Percentiles rank a stretch among this genome's conserved stretches.
These are phyloP conservation scores for Heliconius congener DNA, from an alignment of 1,140 invertebrate genomes.

Conservation along the genomic window DNA sequence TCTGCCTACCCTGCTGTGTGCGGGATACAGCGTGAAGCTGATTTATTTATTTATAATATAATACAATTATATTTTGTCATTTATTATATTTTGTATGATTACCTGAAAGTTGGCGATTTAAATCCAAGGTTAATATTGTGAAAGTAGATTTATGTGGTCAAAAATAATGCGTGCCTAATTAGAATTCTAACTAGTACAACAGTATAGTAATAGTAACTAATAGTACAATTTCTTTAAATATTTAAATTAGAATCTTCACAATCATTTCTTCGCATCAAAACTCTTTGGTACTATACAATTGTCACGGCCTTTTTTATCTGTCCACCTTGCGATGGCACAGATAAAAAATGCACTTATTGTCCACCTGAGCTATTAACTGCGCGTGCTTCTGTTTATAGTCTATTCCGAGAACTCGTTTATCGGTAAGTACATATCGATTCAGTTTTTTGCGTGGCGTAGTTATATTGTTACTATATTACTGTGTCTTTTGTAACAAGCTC, in stretches of 20 bases:
- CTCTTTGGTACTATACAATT: conserved; percentile 46
- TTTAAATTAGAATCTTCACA: not conserved
- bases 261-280: conserved; percentile 40
- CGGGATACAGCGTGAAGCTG: too few relatives aligned
- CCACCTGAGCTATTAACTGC: conserved; percentile 56
- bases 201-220: too few relatives aligned
- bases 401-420: conserved; percentile 52
- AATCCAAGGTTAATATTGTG: too few relatives aligned
- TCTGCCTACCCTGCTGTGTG: too few relatives aligned
- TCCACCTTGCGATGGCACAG: conserved; percentile 51
- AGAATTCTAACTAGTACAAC: too few relatives aligned
- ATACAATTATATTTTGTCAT: too few relatives aligned
- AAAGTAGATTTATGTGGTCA: too few relatives aligned
- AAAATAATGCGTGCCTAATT: too few relatives aligned
- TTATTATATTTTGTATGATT: too few relatives aligned
- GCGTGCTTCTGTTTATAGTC: conserved; percentile 58
- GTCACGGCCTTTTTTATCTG: conserved; percentile 51
- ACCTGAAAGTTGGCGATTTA: too few relatives aligned
- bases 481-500: conserved; percentile 37
- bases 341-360: conserved; percentile 61
- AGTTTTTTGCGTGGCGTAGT: conserved; percentile 32
- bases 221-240: not conserved
- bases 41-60: too few relatives aligned
- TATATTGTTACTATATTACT: conserved; percentile 40
- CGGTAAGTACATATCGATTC: conserved; percentile 50